Percentiles rank a stretch among this genome's conserved stretches.
Conservation (phyloP, 2,797 vertebrate species). For the Novumbra hubbsi region DNA sequence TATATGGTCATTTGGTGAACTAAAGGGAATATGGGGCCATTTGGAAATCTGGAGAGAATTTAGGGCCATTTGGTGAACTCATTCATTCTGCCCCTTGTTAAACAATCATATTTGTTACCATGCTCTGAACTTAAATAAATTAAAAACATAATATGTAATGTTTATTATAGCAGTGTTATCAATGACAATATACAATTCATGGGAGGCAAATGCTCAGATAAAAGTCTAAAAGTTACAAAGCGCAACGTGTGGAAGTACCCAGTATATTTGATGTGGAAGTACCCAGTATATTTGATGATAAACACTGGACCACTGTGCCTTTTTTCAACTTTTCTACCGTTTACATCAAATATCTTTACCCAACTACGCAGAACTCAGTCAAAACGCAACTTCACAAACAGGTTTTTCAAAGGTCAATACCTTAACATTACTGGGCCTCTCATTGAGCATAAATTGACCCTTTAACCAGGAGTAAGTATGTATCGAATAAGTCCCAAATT, state of each 20-base stretch:
- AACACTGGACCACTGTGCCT: background rate
- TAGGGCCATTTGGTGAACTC: background rate
- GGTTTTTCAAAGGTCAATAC: conserved; percentile 27
- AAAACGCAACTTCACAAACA: background rate
- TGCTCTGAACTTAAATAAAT: background rate
- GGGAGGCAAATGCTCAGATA: too few relatives aligned
- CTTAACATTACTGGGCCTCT: conserved; percentile 27
- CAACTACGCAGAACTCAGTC: conserved; percentile 25
- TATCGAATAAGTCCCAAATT: conserved; percentile 53
- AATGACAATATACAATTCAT: too few relatives aligned
- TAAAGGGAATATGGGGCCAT: too few relatives aligned
- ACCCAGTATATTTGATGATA: background rate
- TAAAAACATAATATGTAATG: background rate
- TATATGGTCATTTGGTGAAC: too few relatives aligned
- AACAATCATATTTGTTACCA: background rate
- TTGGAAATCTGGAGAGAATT: too few relatives aligned
- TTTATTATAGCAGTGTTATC: background rate
- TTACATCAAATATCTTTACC: background rate
- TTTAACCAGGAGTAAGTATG: conserved; percentile 25
- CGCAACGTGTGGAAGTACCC: background rate
- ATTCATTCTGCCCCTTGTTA: background rate
- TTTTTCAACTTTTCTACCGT: background rate
- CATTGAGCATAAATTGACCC: background rate
- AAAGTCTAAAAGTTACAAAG: background rate
- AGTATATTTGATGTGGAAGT: too few relatives aligned